Base-by-base conservation (phyloP, 2,113 vertebrate species). In the Anoura caudifer region DNA sequence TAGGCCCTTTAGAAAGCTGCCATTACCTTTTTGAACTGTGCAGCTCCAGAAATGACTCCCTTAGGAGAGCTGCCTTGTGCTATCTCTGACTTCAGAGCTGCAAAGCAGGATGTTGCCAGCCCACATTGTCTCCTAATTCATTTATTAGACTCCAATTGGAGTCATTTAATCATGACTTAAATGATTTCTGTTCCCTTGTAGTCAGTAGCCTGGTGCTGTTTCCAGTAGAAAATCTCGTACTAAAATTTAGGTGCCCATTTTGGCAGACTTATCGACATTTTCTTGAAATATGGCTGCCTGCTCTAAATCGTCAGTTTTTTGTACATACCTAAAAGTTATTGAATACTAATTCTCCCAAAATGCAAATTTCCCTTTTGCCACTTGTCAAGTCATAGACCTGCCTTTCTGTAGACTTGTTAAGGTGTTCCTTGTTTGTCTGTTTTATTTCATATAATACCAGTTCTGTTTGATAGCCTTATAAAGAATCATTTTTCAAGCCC, bases 1-100 rank as follows among this genome's bases (percentile, higher is more conserved):
- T 83, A 91, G 77, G 24, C 72, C 92, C 91, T 95, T 90, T 92
- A 41, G 72, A 82, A 47, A 41, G 67, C 96, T 83, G 79, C 87
- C 67, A 5, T 85, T 82, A 92, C 80, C 54, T 94, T 94, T 94
- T 82, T 93, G 94, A 97, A 90, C 91, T 41, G 1, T 36, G 72
- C 50, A 65, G 19, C 73, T 92, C 70, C 84, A 65, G 86, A 80
- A 88, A 79, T 94, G 54, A 47, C 36, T 72, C 89, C 94, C 76
- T 80, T 36, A 52, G 20, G 81, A 84, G 96, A 83, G 43, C 86
- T 47, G 90, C 76, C 41, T n/a, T 36, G 50, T n/a, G 76, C 75
- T 9, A 0, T 26, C 4, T 87, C 77, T 26, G n/a, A 43, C 69
- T 93, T 52, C 12, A 0, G 70, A 81, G 75, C 65, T 73, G n/a